A percentile compares a stretch with the other conserved stretches of the same genome.
phyloP scores from a whole-genome alignment of 2,888 invertebrate species.

The Dioctria linearis region DNA sequence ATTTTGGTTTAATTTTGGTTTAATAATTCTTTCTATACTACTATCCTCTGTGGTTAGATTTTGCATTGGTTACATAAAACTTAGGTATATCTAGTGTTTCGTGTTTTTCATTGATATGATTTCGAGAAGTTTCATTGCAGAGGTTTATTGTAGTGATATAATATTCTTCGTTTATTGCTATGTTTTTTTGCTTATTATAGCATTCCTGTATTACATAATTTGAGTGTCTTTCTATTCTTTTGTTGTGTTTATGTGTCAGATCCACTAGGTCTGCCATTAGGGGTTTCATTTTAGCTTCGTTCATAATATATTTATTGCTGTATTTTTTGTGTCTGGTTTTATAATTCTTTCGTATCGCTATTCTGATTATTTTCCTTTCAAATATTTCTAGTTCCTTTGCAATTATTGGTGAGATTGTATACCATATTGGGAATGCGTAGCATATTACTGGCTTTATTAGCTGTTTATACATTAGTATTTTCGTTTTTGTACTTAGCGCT shows the following conservation, averaged over 20 bases:
- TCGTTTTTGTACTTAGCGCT: background rate
- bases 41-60: background rate
- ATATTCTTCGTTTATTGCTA: background rate
- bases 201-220: background rate
- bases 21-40: background rate
- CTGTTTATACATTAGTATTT: slow-evolving; percentile 46
- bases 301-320: background rate
- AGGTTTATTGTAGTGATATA: background rate
- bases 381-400: slow-evolving; percentile 32
- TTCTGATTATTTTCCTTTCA: slow-evolving; percentile 44
- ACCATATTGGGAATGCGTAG: slow-evolving; percentile 45
- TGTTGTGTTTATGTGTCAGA: background rate
- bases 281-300: background rate
- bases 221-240: background rate
- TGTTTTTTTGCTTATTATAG: background rate
- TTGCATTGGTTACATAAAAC: background rate
- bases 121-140: background rate
- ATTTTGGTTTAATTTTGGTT: too few species aligned
- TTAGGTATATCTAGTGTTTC: background rate
- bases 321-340: background rate
- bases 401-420: slow-evolving; percentile 29
- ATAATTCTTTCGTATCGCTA: background rate
- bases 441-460: slow-evolving; percentile 36
- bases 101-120: too few species aligned
- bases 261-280: background rate